These are phyloP conservation scores for Sceloporus undulatus DNA, from an alignment of 2,113 vertebrate genomes.

Conservation along the genomic window DNA sequence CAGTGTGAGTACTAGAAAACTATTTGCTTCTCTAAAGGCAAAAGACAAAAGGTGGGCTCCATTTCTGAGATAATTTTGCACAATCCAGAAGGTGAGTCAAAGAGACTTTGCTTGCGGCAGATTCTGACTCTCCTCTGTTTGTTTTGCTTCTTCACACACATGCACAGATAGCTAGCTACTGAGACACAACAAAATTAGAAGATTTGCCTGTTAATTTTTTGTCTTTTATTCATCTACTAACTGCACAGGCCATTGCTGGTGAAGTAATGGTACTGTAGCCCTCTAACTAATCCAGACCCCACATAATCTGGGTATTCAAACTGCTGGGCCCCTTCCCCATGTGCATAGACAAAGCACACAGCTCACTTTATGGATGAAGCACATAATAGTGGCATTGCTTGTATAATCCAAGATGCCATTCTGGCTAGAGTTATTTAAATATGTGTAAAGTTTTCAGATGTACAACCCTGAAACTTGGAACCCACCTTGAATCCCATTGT, in stretches of 20 bases:
- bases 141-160: neutral
- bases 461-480: no score
- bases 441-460: no score
- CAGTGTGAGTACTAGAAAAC: neutral
- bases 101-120: neutral
- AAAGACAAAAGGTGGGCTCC: neutral
- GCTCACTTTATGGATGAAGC: neutral
- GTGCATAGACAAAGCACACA: neutral
- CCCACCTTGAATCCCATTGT: no score
- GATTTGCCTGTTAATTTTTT: neutral
- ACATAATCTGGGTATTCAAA: neutral
- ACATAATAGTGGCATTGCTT: no score
- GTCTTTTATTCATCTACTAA: neutral
- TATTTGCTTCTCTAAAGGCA: neutral
- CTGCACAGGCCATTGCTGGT: neutral
- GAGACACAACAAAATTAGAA: neutral
- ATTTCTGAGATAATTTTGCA: neutral
- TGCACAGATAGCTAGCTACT: neutral
- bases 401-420: neutral
- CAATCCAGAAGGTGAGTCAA: neutral
- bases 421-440: no score
- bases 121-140: neutral
- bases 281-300: no score
- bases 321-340: neutral
- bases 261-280: neutral